Evolutionary conservation across 2,797 vertebrate genomes (phyloP), one percentile per base, ranked within the genome.

Genomic region (Betta splendens): DNA sequence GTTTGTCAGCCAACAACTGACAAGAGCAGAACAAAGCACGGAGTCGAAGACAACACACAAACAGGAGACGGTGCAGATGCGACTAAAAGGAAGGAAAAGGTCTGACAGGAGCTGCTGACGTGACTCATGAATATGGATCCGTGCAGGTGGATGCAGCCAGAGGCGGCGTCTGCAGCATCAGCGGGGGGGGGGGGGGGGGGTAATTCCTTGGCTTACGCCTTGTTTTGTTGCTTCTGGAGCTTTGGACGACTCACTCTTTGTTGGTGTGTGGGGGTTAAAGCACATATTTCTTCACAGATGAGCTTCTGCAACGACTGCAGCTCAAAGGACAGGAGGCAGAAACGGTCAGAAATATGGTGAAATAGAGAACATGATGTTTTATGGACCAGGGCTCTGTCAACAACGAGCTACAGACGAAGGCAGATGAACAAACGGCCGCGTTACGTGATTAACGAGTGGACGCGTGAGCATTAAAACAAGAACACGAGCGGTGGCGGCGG

Each of bases 91-190:
- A 40, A 8, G 9, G 2, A 10, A 7, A 40, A 28, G 28, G 45
- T 29, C 22, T 29, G 20, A 38, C 23, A 22, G 18, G 8, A 48
- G 9, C 26, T 11, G 53, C 13, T 55, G 44, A 46, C 36, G 51
- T n/a, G 36, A 16, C 6, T 35, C 15, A 15, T 17, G 9, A 23
- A 29, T 37, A 40, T 11, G 20, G 23, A 23, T 31, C 37, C 39
- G 32, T 21, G 11, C n/a, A 53, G 21, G 18, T 2, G 26, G 42
- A 3, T 5, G 20, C 39, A 26, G 25, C 43, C 53, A 23, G 39
- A 18, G 2, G 23, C 58, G 15, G 28, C 40, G 32, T 64, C 58
- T 55, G 52, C 39, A 55, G 5, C 42, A 35, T 37, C 44, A 39
- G n/a, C n/a, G n/a, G n/a, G n/a, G n/a, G 6, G 21, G 12, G 3